Evolutionary conservation across 2,797 vertebrate genomes (phyloP).

Genomic region (Cynopterus sphinx): DNA sequence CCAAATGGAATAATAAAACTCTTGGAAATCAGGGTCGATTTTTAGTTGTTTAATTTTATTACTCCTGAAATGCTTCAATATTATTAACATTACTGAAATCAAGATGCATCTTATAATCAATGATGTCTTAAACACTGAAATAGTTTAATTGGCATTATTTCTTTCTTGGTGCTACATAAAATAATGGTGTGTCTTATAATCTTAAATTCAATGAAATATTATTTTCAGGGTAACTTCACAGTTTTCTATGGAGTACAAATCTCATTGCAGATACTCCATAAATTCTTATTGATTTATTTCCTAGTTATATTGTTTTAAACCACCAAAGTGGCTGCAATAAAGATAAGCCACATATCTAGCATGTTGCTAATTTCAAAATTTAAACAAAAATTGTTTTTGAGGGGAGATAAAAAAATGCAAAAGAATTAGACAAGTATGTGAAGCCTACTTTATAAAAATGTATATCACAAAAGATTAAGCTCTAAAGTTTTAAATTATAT

Average conservation of each 20-base stretch:
- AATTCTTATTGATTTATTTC: not conserved
- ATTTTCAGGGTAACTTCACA: not conserved
- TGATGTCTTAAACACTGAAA: not conserved
- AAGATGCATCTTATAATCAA: not conserved
- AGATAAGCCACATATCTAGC: not conserved
- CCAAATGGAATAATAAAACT: not conserved
- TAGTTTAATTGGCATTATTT: not conserved
- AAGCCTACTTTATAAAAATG: not conserved
- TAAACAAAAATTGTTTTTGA: not conserved
- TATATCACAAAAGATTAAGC: not conserved
- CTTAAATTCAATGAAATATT: not conserved
- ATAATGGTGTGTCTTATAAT: not conserved
- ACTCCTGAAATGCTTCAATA: not conserved
- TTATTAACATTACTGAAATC: not conserved
- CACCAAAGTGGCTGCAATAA: not conserved
- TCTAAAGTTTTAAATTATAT: constrained; percentile 14
- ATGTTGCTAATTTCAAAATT: constrained; percentile 20
- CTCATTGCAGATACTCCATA: not conserved
- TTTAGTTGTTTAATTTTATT: constrained; percentile 10
- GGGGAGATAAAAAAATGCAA: not conserved
- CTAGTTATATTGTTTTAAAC: not conserved
- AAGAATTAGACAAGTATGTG: not conserved
- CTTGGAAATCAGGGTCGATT: not conserved
- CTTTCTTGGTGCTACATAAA: not conserved
- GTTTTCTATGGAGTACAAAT: not conserved